Evolutionary conservation across 35 echinoderm and acorn worm species (phyloP).

Genomic region (Antedon bifida): DNA sequence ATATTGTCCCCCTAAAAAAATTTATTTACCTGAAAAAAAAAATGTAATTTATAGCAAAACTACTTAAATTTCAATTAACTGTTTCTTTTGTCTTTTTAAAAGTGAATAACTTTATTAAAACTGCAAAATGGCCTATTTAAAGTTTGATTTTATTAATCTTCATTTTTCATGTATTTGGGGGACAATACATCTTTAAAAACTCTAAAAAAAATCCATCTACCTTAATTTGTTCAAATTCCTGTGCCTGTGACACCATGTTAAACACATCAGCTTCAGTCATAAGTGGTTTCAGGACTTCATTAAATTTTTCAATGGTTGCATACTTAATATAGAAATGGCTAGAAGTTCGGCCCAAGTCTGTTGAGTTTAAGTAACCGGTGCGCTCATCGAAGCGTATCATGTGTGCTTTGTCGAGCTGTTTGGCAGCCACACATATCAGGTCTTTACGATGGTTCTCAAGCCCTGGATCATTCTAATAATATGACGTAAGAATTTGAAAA

Average conservation of each 20-base stretch:
- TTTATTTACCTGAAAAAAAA: too few relatives aligned
- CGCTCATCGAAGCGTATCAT: conserved; percentile 84
- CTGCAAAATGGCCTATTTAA: too few relatives aligned
- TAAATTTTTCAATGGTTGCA: conserved; percentile 88
- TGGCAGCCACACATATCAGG: conserved; percentile 54
- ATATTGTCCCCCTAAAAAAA: too few relatives aligned
- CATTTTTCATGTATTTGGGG: too few relatives aligned
- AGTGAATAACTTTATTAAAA: too few relatives aligned
- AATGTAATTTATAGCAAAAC: too few relatives aligned
- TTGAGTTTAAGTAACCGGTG: conserved; percentile 74
- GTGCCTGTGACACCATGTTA: conserved; percentile 69
- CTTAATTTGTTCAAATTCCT: conserved; percentile 96
- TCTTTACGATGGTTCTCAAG: conserved; percentile 60
- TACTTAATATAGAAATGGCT: conserved; percentile 94
- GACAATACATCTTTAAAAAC: too few relatives aligned
- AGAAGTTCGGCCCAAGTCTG: conserved; percentile 75
- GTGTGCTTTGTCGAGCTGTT: conserved; percentile 68
- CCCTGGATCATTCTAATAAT: conserved; percentile 60
- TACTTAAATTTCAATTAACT: too few relatives aligned
- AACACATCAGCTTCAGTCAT: conserved; percentile 95
- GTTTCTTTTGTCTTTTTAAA: too few relatives aligned
- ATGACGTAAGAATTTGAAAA: not conserved
- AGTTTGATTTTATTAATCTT: too few relatives aligned
- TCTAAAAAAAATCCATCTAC: conserved; percentile 12
- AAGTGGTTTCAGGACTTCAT: conserved; percentile 38